Evolutionary conservation across 2,888 invertebrate species (phyloP).

Genomic region (Barypeithes pellucidus): DNA sequence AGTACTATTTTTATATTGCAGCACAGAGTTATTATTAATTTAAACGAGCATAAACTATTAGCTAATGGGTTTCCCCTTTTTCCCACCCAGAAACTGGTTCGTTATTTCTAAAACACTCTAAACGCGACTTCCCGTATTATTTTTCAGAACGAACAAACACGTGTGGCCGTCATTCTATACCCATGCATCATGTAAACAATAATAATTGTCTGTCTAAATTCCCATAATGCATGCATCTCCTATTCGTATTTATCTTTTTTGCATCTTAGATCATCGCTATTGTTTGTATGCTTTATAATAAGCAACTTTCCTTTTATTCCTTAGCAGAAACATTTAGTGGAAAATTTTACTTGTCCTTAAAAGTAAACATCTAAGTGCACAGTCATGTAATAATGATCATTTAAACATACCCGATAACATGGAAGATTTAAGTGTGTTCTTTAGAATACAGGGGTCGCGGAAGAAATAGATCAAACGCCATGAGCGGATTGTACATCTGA

Average conservation of each 20-base stretch:
- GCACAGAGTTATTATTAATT: too few species aligned
- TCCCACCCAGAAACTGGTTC: neutral
- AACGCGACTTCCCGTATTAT: slow-evolving; percentile 31
- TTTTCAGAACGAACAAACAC: slow-evolving; percentile 11
- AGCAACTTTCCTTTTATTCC: slow-evolving; percentile 18
- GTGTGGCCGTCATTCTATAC: slow-evolving; percentile 21
- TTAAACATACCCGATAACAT: too few species aligned
- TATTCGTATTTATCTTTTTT: slow-evolving; percentile 29
- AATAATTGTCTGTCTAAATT: slow-evolving; percentile 16
- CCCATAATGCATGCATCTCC: slow-evolving; percentile 26
- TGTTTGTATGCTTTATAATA: slow-evolving; percentile 16
- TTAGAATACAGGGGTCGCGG: too few species aligned
- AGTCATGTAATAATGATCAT: too few species aligned
- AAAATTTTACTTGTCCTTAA: neutral
- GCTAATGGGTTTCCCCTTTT: too few species aligned
- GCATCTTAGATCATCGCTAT: slow-evolving; percentile 36
- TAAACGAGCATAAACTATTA: too few species aligned
- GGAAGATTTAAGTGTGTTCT: too few species aligned
- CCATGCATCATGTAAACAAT: slow-evolving; percentile 37
- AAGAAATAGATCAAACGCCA: too few species aligned
- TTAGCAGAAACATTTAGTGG: neutral
- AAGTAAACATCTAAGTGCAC: neutral
- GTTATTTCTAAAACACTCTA: neutral
- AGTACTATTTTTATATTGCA: too few species aligned
- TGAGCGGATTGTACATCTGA: too few species aligned